These are phyloP conservation scores for Gadus macrocephalus DNA, from an alignment of 2,113 vertebrate genomes.

Conservation along the genomic window DNA sequence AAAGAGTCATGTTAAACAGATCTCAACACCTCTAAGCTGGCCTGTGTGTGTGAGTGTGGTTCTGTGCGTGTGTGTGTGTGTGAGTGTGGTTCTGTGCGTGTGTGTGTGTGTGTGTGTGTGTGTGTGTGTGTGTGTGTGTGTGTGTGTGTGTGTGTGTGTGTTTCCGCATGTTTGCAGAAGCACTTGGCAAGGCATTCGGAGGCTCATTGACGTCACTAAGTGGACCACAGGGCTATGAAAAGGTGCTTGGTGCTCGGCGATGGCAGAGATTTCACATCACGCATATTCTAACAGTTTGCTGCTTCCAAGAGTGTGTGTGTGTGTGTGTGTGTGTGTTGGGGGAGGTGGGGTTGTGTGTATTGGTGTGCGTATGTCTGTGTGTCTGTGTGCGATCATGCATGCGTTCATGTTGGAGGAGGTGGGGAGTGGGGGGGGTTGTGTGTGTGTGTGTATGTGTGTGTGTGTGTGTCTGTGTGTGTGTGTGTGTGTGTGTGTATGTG, in stretches of 20 bases:
- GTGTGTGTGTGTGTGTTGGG: neutral
- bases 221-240: constrained; percentile 45
- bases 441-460: neutral
- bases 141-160: constrained; percentile 8
- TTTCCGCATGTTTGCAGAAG: constrained; percentile 1
- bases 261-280: neutral
- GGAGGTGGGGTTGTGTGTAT: neutral
- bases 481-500: neutral
- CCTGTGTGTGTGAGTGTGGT: neutral
- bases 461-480: neutral
- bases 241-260: constrained; percentile 17
- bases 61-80: constrained; percentile 8
- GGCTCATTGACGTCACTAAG: constrained; percentile 33
- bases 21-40: no score
- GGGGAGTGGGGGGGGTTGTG: neutral
- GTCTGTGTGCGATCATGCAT: neutral
- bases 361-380: neutral
- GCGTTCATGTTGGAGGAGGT: neutral
- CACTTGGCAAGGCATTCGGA: constrained; percentile 18
- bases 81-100: constrained; percentile 7
- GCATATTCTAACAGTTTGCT: neutral
- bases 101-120: constrained; percentile 8
- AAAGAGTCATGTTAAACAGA: no score
- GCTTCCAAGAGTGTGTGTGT: neutral
- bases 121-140: constrained; percentile 5